Evolutionary conservation across 2,888 invertebrate species (phyloP).

Genomic region (Tolmerus cingulatus): DNA sequence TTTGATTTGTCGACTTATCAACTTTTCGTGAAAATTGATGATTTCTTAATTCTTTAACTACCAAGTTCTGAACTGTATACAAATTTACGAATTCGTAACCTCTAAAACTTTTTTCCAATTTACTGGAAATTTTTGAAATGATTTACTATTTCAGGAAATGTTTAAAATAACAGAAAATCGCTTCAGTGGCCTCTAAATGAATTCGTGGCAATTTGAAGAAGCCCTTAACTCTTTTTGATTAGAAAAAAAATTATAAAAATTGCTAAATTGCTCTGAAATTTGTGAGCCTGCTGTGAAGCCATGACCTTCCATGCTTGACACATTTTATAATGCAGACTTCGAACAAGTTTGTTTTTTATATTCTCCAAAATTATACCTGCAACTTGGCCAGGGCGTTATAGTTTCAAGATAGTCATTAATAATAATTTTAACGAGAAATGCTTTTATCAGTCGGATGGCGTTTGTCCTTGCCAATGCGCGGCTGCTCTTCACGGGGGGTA

Average conservation of each 20-base stretch:
- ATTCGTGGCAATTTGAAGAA: neutral
- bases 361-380: neutral
- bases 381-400: neutral
- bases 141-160: neutral
- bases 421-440: neutral
- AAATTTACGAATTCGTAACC: no score
- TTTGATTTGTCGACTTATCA: no score
- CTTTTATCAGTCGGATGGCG: neutral
- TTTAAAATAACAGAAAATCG: neutral
- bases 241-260: neutral
- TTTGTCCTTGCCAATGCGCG: neutral
- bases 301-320: neutral
- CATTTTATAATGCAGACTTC: neutral
- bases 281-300: neutral
- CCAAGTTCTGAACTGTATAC: no score
- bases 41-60: no score
- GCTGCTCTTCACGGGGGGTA: neutral
- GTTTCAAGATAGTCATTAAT: neutral
- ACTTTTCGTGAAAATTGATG: no score
- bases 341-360: neutral
- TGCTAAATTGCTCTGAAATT: neutral
- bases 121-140: neutral
- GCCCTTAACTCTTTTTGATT: neutral
- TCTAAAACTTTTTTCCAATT: no score
- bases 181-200: neutral